Evolutionary conservation across 2,888 invertebrate species (phyloP).

Genomic region (Polymixis flavicincta): DNA sequence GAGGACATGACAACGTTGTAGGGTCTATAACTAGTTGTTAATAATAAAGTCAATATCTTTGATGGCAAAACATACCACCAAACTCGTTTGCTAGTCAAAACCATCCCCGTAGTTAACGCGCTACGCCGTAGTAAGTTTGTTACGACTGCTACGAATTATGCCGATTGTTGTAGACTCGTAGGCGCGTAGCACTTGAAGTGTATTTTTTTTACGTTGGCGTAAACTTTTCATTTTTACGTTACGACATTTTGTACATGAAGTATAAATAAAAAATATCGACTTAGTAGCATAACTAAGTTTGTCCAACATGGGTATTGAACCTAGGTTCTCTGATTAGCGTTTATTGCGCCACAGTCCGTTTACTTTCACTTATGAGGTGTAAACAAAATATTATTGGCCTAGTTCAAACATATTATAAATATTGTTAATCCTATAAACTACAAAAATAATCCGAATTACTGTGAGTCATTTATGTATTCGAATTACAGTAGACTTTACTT

Average conservation of each 20-base stretch:
- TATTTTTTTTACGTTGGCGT: neutral
- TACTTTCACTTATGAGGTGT: no score
- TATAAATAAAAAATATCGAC: neutral
- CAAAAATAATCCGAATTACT: no score
- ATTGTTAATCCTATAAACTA: no score
- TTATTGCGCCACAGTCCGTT: no score
- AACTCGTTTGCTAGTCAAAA: neutral
- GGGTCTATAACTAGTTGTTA: neutral
- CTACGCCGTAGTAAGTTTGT: constrained; percentile 43
- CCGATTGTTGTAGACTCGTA: constrained; percentile 10
- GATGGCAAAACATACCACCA: no score
- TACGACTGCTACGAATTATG: constrained; percentile 32
- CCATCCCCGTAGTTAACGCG: neutral
- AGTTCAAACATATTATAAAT: no score
- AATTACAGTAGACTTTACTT: no score
- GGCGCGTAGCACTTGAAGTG: constrained; percentile 13
- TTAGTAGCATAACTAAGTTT: no score
- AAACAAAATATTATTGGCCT: no score
- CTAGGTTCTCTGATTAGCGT: no score
- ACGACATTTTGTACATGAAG: neutral
- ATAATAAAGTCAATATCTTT: neutral
- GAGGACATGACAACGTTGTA: neutral
- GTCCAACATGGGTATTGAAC: no score
- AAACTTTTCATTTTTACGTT: neutral
- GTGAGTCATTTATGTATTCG: no score